Base-by-base conservation (phyloP, 2,797 vertebrate genomes). In the Trematomus bernacchii region DNA sequence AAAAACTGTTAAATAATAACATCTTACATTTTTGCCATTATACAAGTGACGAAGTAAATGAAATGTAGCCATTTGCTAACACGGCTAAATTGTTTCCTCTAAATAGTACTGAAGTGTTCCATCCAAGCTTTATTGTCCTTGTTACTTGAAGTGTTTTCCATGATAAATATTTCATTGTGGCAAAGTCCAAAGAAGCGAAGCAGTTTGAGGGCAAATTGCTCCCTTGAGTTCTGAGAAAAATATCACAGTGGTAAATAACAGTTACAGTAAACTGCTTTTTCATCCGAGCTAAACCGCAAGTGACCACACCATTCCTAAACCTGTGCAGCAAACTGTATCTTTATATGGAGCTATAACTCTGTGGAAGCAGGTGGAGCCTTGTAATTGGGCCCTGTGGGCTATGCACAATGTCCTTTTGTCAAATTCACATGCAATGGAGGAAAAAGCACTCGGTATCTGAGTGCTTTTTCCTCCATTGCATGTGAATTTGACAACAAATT, bases 351-450 rank as follows among this genome's bases (percentile, higher is more conserved):
- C 67, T 71, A 62, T 21, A 62, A 71, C 60, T 55, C 50, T 77
- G 74, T 77, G 60, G 77, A 73, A 76, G 66, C 80, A 78, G 80
- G 69, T 73, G 48, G 55, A 76, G 55, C 64, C 46, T 66, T 79
- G 59, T 89, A 91, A 91, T 89, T 92, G 89, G 87, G 65, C 79
- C 87, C 89, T 73, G 60, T 70, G 82, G 89, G 73, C 67, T 73
- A 13, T 74, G 69, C 66, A 33, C 66, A 33, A 68, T 64, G 43
- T 60, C 74, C 69, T 61, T 78, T 73, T 64, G 74, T 85, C 86
- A 80, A 80, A 85, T 81, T 76, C 78, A 72, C 75, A 78, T 77
- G 81, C 46, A 76, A 43, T 37, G 8, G 33, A 37, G 33, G 33
- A 37, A 8, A 37, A 37, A 37, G 33, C 8, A 37, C 33, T 37